Conservation (phyloP, 2,888 invertebrate genomes). For the Hemicrepidius hirtus region DNA sequence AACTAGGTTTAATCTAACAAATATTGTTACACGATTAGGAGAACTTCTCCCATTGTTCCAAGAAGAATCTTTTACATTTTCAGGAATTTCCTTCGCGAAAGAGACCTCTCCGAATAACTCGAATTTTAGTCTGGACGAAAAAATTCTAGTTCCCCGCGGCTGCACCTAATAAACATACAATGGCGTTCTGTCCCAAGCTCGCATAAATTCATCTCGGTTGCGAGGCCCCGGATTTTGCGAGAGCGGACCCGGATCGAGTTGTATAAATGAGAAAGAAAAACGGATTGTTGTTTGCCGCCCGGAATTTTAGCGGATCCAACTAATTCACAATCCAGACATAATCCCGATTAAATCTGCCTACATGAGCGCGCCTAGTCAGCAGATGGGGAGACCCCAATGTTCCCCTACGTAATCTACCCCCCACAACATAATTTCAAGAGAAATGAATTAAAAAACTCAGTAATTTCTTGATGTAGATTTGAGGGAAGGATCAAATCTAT, state of each 20-base stretch:
- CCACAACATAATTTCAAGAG: slow-evolving; percentile 32
- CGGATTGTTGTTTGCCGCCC: slow-evolving; percentile 32
- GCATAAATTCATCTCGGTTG: slow-evolving; percentile 54
- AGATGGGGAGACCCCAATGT: slow-evolving; percentile 42
- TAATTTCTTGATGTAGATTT: slow-evolving; percentile 22
- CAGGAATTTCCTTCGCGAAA: background rate
- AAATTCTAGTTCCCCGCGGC: slow-evolving; percentile 47
- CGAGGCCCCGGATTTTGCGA: slow-evolving; percentile 2
- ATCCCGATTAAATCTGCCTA: slow-evolving; percentile 57
- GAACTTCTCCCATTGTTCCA: no score
- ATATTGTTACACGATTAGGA: no score
- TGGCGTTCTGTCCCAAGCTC: slow-evolving; percentile 53
- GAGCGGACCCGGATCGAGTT: slow-evolving; percentile 28
- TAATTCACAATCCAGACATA: slow-evolving; percentile 57
- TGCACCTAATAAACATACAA: slow-evolving; percentile 60
- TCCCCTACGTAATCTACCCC: slow-evolving; percentile 42
- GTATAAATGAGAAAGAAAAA: background rate
- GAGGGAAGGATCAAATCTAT: background rate
- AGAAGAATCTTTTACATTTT: no score
- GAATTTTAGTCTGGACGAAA: slow-evolving; percentile 47
- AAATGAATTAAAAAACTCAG: slow-evolving; percentile 36
- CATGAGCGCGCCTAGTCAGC: slow-evolving; percentile 52
- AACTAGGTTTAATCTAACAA: background rate
- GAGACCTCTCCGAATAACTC: slow-evolving; percentile 8
- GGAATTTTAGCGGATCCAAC: slow-evolving; percentile 30